Conservation (phyloP, 2,888 invertebrate genomes). For the Plagiodera versicolora region DNA sequence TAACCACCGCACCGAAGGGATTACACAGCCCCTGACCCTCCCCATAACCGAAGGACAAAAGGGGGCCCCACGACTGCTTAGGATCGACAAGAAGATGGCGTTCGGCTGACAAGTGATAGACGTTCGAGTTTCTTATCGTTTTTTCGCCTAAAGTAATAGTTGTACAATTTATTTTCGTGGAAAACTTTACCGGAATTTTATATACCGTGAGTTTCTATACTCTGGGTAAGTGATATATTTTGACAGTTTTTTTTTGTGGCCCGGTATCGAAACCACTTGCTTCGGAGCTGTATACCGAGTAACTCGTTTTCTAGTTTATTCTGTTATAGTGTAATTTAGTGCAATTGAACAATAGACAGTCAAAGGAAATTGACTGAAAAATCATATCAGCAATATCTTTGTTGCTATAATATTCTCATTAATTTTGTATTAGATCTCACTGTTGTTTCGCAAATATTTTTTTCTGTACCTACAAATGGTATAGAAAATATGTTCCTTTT, state of each 20-base stretch:
- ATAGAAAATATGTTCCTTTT: neutral
- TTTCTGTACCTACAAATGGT: neutral
- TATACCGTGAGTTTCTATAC: neutral
- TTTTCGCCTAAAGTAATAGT: neutral
- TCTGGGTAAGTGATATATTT: neutral
- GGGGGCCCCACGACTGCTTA: neutral
- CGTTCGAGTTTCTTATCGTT: neutral
- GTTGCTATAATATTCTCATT: slow-evolving; percentile 3
- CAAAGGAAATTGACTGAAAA: slow-evolving; percentile 18
- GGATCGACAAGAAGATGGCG: neutral
- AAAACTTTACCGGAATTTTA: neutral
- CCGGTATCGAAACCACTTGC: too few species aligned
- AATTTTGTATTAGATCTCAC: slow-evolving; percentile 5
- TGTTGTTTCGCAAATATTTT: neutral
- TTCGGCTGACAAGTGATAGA: neutral
- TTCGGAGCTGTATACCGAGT: neutral
- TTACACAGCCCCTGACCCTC: slow-evolving; percentile 3
- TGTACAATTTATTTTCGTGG: neutral
- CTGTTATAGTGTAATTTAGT: neutral
- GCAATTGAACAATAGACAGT: slow-evolving; percentile 18
- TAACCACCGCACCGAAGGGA: slow-evolving; percentile 37
- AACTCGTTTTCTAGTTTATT: neutral
- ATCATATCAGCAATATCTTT: slow-evolving; percentile 10
- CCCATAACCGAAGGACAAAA: neutral
- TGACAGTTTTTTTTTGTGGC: too few species aligned